A percentile compares a stretch with the other conserved stretches of the same genome.
phyloP scores from a whole-genome alignment of 2,888 invertebrate species.

The Nomada goodeniana region DNA sequence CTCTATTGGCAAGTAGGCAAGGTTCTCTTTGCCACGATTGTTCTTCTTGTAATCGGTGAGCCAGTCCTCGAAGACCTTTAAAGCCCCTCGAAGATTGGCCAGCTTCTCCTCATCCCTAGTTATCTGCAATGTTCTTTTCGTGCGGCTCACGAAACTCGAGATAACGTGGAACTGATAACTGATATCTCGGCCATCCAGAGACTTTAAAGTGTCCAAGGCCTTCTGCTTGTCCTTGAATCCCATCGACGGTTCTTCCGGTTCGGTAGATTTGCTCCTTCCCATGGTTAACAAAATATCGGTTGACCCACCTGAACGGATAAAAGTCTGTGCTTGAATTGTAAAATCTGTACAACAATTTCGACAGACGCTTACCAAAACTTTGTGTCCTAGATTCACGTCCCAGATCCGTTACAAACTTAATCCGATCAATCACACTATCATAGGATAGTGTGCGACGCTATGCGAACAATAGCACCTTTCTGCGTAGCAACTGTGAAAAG shows the following conservation, averaged over 20 bases:
- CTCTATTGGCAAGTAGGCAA: conserved; percentile 88
- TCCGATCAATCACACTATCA: neutral
- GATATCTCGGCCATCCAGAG: conserved; percentile 87
- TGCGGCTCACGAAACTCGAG: conserved; percentile 86
- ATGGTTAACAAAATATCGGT: conserved; percentile 61
- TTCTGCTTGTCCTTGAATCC: conserved; percentile 91
- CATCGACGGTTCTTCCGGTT: conserved; percentile 87
- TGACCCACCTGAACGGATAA: neutral
- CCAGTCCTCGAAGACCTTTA: conserved; percentile 89
- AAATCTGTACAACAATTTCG: neutral
- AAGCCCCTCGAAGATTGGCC: conserved; percentile 89
- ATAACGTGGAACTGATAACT: conserved; percentile 89
- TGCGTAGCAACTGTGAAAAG: neutral
- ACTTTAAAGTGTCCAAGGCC: conserved; percentile 88
- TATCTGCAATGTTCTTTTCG: conserved; percentile 87
- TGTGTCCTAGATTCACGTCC: neutral
- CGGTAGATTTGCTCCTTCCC: conserved; percentile 77
- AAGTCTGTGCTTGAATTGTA: too few relatives aligned
- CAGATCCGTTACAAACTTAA: neutral
- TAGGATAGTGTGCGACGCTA: too few relatives aligned
- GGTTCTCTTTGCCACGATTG: conserved; percentile 89
- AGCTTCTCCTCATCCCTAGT: conserved; percentile 90
- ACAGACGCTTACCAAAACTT: conserved; percentile 4
- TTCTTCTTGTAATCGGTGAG: conserved; percentile 89
- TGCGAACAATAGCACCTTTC: neutral